A percentile compares a stretch with the other conserved stretches of the same genome.
These are phyloP conservation scores for Sandelia bainsii DNA, from an alignment of 2,797 vertebrate species.

Conservation along the genomic window DNA sequence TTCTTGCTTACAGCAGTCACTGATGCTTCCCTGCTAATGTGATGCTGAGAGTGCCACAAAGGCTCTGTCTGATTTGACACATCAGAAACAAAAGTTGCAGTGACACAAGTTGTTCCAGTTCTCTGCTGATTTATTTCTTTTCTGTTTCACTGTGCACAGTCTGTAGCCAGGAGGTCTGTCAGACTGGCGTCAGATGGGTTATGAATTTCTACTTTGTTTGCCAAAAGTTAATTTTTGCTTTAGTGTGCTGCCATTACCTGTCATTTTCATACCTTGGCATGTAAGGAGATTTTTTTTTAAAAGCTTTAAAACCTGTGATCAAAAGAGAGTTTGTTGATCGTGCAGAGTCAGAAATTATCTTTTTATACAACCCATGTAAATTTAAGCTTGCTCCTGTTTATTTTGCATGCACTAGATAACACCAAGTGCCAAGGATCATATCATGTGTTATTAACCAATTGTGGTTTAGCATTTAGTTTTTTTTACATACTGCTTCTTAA, in stretches of 20 bases:
- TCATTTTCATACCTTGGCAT: conserved; percentile 64
- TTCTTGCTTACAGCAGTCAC: conserved; percentile 35
- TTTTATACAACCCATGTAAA: conserved; percentile 21
- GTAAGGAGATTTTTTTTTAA: conserved; percentile 23
- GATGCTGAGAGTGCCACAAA: conserved; percentile 42
- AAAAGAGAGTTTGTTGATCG: conserved; percentile 41
- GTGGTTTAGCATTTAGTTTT: conserved; percentile 16
- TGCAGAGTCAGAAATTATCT: conserved; percentile 29
- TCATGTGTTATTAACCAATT: conserved; percentile 15
- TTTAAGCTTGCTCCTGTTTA: conserved; percentile 31
- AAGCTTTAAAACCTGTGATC: conserved; percentile 50
- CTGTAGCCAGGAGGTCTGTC: conserved; percentile 73
- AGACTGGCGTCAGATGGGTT: conserved; percentile 73
- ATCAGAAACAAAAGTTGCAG: conserved; percentile 65
- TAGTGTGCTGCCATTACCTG: conserved; percentile 68
- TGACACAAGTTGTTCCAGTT: conserved; percentile 72
- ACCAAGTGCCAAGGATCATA: conserved; percentile 10
- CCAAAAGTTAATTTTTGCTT: conserved; percentile 73
- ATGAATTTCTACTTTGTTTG: conserved; percentile 68
- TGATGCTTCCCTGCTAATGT: conserved; percentile 42
- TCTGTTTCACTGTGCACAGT: conserved; percentile 35
- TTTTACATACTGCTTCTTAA: conserved; percentile 13
- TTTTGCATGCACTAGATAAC: conserved; percentile 20
- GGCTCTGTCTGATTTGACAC: conserved; percentile 60
- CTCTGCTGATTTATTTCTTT: conserved; percentile 63